Conservation (phyloP, 2,113 vertebrate genomes). For the Amblyopsis rosae region DNA sequence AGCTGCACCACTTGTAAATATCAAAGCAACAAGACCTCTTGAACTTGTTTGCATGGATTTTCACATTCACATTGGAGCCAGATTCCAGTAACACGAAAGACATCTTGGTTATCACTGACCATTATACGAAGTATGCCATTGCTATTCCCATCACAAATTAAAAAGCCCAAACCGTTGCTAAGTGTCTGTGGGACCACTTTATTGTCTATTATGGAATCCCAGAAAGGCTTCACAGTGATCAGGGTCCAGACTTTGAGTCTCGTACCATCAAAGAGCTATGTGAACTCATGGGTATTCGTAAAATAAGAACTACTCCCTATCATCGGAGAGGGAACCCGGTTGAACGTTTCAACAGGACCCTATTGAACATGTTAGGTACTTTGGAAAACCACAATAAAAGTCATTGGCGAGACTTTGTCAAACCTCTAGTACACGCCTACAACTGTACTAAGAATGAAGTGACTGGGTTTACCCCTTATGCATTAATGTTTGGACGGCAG, state of each 20-base stretch:
- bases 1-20: not conserved
- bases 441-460: not conserved
- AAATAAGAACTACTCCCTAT: not conserved
- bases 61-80: not conserved
- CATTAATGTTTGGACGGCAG: not conserved
- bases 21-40: not conserved
- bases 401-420: too few species aligned
- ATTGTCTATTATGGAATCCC: not conserved
- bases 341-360: not conserved
- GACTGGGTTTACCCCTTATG: not conserved
- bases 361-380: not conserved
- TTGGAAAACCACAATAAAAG: not conserved
- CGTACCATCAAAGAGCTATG: not conserved
- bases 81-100: not conserved
- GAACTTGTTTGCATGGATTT: constrained; percentile 1
- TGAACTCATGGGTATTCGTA: not conserved
- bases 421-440: too few species aligned
- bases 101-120: constrained; percentile 10
- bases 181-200: not conserved
- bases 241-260: not conserved
- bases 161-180: not conserved
- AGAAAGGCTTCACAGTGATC: not conserved
- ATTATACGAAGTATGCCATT: not conserved
- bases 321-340: not conserved
- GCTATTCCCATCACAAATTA: constrained; percentile 1